Evolutionary conservation across 2,888 invertebrate species (phyloP), one percentile per base, ranked within the genome.

Genomic region (Trachelus stipa): DNA sequence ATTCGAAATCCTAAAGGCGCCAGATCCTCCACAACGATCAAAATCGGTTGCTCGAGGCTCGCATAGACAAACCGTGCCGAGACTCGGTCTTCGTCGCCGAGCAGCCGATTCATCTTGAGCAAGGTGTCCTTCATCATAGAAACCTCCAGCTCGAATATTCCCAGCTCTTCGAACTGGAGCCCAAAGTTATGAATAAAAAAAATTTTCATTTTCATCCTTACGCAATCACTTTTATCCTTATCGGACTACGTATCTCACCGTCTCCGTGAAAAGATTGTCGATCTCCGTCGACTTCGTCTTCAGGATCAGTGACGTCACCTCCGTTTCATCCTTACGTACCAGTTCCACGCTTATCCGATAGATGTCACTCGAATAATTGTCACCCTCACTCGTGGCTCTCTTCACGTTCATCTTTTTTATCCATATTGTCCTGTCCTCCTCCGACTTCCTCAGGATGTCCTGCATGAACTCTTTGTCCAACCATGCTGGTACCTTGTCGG

Each of bases 21-120:
- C 69, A 94, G 89, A 86, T 94, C 94, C 84, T 94, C 94, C 69
- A 94, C 87, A 4, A 94, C 87, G 68, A 93, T 85, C 12, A 92
- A 82, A 34, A 87, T 77, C 12, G 91, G 91, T 69, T 91, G 87
- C 34, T 88, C 85, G 15, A 82, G 77, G 69, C 90, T 87, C 12
- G 89, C 83, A 81, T 90, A 89, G 11, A 91, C 80, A 34, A 88
- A 87, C 76, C 86, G 87, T 0, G 89, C 91, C 83, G 90, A 81
- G 80, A 89, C n/a, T 76, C 86, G 84, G 11, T 80, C 56, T 0
- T 78, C 81, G 1, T 78, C 76, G 4, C 80, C 85, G 23, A 90
- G 78, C 33, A 90, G 6, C 9, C 81, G 77, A 76, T 86, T 88
- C 90, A 91, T 91, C 77, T 89, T 88, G 40, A 73, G 79, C 78